Conservation (phyloP, 1,140 invertebrate species). For the Temnothorax longispinosus region DNA sequence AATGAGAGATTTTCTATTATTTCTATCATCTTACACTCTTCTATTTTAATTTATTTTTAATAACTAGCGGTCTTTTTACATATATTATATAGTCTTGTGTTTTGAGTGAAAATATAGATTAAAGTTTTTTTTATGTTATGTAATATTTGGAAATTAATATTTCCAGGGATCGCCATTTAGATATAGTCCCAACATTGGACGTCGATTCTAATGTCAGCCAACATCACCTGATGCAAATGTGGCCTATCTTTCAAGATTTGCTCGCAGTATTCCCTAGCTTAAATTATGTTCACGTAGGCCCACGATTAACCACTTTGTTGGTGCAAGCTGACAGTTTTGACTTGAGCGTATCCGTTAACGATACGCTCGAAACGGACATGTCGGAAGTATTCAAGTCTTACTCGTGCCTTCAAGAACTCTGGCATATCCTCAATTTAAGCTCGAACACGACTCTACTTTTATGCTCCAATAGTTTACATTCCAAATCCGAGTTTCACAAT, state of each 20-base stretch:
- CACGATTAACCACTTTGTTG: constrained; percentile 87
- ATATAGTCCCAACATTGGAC: constrained; percentile 88
- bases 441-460: constrained; percentile 87
- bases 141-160: constrained; percentile 29
- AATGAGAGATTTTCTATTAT: neutral
- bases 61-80: neutral
- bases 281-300: constrained; percentile 88
- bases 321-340: constrained; percentile 83
- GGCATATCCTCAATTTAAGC: constrained; percentile 86
- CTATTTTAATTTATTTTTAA: neutral
- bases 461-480: constrained; percentile 87
- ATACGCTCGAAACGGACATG: constrained; percentile 85
- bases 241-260: constrained; percentile 87
- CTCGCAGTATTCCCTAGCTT: constrained; percentile 83
- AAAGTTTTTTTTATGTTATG: neutral
- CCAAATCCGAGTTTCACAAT: constrained; percentile 81
- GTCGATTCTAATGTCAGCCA: constrained; percentile 87
- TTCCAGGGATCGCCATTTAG: constrained; percentile 82
- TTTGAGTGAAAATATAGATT: neutral
- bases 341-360: constrained; percentile 80
- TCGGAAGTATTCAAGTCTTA: constrained; percentile 84
- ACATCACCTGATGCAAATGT: constrained; percentile 87
- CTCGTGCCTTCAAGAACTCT: constrained; percentile 85
- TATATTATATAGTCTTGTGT: constrained; percentile 2
- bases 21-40: neutral